A percentile compares a stretch with the other conserved stretches of the same genome.
These are phyloP conservation scores for Argya squamiceps DNA, from an alignment of 2,797 vertebrate genomes.

Conservation along the genomic window DNA sequence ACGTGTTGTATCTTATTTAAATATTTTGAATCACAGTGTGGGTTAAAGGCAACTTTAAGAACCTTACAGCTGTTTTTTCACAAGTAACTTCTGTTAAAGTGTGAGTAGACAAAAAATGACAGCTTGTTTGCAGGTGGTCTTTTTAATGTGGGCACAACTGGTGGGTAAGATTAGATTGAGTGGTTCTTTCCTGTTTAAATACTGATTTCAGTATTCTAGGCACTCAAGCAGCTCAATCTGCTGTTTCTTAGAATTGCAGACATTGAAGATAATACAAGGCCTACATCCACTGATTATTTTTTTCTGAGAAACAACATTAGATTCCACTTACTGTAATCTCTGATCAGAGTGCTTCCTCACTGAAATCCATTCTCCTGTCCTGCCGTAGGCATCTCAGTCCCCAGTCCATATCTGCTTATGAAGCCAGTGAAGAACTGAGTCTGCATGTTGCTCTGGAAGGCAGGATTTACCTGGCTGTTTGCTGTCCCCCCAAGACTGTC, in stretches of 20 bases:
- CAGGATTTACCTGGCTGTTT: conserved; percentile 87
- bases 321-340: not conserved
- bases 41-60: not conserved
- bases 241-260: not conserved
- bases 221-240: not conserved
- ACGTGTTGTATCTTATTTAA: not conserved
- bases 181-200: not conserved
- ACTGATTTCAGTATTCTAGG: not conserved
- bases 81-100: not conserved
- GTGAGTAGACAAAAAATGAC: not conserved
- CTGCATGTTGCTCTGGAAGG: conserved; percentile 90
- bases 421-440: conserved; percentile 86
- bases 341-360: not conserved
- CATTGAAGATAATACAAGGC: not conserved
- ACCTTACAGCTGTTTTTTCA: not conserved
- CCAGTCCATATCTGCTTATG: conserved; percentile 84
- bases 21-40: not conserved
- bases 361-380: not conserved
- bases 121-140: not conserved
- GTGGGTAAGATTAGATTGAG: not conserved
- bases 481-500: conserved; percentile 74
- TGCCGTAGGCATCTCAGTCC: conserved; percentile 83
- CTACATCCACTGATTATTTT: not conserved
- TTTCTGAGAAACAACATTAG: not conserved
- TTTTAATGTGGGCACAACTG: not conserved